A percentile compares a stretch with the other conserved stretches of the same genome.
Evolutionary conservation across 2,888 invertebrate genomes (phyloP).

Genomic region (Thera obeliscata): DNA sequence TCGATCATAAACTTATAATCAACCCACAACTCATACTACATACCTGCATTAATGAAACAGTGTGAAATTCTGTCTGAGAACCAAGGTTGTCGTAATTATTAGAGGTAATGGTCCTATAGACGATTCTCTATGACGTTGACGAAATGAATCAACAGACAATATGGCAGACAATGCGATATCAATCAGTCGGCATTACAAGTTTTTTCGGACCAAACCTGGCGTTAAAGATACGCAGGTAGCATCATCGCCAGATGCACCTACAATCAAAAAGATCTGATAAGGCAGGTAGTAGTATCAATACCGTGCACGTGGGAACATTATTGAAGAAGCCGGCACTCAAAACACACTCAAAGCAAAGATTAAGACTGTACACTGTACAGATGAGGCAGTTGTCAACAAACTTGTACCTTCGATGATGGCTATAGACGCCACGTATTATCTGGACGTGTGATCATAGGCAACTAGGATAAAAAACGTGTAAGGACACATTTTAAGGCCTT

Average conservation of each 20-base stretch:
- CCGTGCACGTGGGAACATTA: conserved; percentile 53
- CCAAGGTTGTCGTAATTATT: too few species aligned
- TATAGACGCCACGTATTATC: too few species aligned
- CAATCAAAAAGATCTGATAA: conserved; percentile 46
- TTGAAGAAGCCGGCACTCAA: conserved; percentile 36
- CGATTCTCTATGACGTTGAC: too few species aligned
- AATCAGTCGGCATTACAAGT: not conserved
- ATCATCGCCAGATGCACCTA: conserved; percentile 15
- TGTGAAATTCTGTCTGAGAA: too few species aligned
- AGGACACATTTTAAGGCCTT: too few species aligned
- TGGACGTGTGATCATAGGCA: too few species aligned
- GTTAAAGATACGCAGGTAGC: conserved; percentile 25
- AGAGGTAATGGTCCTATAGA: too few species aligned
- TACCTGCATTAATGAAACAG: too few species aligned
- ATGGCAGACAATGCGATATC: conserved; percentile 1
- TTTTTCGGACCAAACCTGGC: not conserved
- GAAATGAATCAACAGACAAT: not conserved
- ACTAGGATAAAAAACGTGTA: too few species aligned
- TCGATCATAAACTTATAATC: too few species aligned
- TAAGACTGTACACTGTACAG: conserved; percentile 13
- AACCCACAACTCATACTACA: too few species aligned
- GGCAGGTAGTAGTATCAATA: conserved; percentile 54
- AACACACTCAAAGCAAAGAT: conserved; percentile 12
- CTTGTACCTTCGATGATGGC: not conserved
- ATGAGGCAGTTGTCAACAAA: not conserved